Evolutionary conservation across 2,113 vertebrate species (phyloP).

Genomic region (Scomber scombrus): DNA sequence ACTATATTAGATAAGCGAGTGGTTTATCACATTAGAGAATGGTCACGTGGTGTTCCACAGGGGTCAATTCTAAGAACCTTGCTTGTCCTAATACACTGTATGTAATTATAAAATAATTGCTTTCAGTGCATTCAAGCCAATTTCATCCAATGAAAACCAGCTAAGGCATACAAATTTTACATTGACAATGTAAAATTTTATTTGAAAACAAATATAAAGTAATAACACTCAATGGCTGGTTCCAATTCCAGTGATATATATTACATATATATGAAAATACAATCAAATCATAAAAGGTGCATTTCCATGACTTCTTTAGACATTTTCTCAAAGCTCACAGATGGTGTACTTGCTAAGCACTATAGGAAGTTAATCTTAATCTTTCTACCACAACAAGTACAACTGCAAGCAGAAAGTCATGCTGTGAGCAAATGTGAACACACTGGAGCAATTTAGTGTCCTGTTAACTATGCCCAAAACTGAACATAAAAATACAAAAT

Average conservation of each 20-base stretch:
- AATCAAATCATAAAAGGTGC: conserved; percentile 53
- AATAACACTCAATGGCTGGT: conserved; percentile 48
- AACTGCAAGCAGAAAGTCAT: conserved; percentile 41
- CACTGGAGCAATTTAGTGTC: neutral
- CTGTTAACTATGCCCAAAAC: neutral
- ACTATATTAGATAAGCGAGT: neutral
- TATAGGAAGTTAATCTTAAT: conserved; percentile 27
- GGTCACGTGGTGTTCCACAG: neutral
- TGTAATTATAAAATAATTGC: neutral
- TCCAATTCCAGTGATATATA: conserved; percentile 28
- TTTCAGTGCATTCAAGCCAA: neutral
- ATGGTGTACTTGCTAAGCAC: conserved; percentile 19
- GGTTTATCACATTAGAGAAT: neutral
- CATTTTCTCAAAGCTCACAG: conserved; percentile 21
- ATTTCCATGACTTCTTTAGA: conserved; percentile 31
- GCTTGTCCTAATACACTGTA: neutral
- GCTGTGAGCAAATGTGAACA: conserved; percentile 26
- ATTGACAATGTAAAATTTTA: conserved; percentile 41
- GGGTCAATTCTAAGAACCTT: neutral
- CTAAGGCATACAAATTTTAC: neutral
- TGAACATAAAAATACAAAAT: conserved; percentile 40
- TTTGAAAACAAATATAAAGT: conserved; percentile 68
- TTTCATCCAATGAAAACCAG: neutral
- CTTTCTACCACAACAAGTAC: conserved; percentile 39
- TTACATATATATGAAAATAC: conserved; percentile 50